phyloP scores from a whole-genome alignment of 1,140 invertebrate species.

The Pseudomyrmex pallidus region DNA sequence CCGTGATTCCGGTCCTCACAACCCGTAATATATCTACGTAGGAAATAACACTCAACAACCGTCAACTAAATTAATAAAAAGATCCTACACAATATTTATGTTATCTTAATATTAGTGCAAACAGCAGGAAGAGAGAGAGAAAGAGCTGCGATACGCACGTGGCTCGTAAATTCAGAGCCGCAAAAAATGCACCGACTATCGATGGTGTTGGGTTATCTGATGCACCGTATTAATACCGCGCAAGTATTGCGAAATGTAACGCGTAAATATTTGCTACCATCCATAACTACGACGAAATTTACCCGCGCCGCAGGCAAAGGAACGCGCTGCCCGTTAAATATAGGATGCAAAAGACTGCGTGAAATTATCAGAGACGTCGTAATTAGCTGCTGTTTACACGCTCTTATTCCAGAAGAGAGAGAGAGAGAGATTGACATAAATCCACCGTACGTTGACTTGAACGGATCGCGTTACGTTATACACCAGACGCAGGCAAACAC shows the following conservation, averaged over 20 bases:
- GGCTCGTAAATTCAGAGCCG: neutral
- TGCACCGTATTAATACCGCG: neutral
- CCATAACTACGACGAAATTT: neutral
- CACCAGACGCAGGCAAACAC: conserved; percentile 42
- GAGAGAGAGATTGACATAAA: neutral
- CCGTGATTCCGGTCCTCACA: too few relatives aligned
- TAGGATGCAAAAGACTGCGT: neutral
- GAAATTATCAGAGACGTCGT: conserved; percentile 44
- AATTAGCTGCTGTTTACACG: conserved; percentile 49
- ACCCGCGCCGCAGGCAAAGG: neutral
- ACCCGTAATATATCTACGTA: too few relatives aligned
- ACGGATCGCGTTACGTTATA: conserved; percentile 12
- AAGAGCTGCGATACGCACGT: neutral
- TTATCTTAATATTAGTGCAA: conserved; percentile 21
- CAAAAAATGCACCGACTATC: conserved; percentile 4
- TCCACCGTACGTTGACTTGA: conserved; percentile 39
- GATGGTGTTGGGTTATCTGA: neutral
- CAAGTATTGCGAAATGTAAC: conserved; percentile 35
- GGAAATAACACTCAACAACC: too few relatives aligned
- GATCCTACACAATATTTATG: neutral
- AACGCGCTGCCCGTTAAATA: neutral
- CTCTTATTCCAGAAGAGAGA: conserved; percentile 22
- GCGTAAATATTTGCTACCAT: conserved; percentile 32
- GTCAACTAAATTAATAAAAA: too few relatives aligned
- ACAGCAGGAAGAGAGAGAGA: neutral